Evolutionary conservation across 2,797 vertebrate genomes (phyloP).

Genomic region (Cetoscarus ocellatus): DNA sequence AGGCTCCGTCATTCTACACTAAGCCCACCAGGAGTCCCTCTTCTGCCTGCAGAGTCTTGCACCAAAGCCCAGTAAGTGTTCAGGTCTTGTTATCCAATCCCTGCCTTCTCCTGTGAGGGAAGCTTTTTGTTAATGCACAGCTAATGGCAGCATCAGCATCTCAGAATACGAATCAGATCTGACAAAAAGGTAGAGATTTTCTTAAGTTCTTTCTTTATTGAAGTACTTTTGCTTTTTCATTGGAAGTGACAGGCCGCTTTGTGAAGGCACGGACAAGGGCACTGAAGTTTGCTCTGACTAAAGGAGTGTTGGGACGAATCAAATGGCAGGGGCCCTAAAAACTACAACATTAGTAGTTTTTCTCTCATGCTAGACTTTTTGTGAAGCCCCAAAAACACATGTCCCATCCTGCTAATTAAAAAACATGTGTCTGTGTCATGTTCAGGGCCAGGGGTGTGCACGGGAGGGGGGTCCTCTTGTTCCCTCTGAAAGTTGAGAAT

Average conservation of each 20-base stretch:
- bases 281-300: too few relatives aligned
- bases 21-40: constrained; percentile 35
- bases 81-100: constrained; percentile 24
- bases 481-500: too few relatives aligned
- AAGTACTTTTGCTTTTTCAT: not conserved
- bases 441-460: too few relatives aligned
- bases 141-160: constrained; percentile 43
- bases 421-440: too few relatives aligned
- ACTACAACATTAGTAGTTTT: too few relatives aligned
- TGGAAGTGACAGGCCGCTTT: not conserved
- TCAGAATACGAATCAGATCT: constrained; percentile 18
- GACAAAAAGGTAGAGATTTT: constrained; percentile 16
- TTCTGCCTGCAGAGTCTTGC: constrained; percentile 5
- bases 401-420: too few relatives aligned
- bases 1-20: not conserved
- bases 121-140: constrained; percentile 11
- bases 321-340: too few relatives aligned
- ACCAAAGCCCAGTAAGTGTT: constrained; percentile 39
- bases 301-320: too few relatives aligned
- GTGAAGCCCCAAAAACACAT: too few relatives aligned
- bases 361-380: too few relatives aligned
- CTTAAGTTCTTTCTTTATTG: constrained; percentile 1
- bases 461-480: too few relatives aligned
- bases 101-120: constrained; percentile 7
- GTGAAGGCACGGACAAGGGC: not conserved